Percentiles rank a stretch among this genome's conserved stretches.
Evolutionary conservation across 2,797 vertebrate genomes (phyloP).

Genomic region (Psittacula derbiana): DNA sequence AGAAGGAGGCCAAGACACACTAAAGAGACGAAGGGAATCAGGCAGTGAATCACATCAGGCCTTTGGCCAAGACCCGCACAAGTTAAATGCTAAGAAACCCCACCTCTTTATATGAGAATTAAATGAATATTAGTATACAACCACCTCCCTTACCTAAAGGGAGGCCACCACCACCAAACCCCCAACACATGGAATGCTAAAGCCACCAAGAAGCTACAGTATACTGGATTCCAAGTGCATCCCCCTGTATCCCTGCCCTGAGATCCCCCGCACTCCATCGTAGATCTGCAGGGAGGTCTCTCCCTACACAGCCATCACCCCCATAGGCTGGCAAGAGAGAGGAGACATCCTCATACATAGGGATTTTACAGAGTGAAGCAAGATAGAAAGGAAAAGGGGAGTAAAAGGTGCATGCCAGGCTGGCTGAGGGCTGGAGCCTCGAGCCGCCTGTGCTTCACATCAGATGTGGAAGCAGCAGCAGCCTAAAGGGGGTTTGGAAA

Average conservation of each 20-base stretch:
- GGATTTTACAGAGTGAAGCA: background rate
- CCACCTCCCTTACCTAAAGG: background rate
- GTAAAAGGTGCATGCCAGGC: background rate
- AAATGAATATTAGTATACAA: background rate
- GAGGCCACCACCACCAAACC: background rate
- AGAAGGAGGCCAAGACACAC: background rate
- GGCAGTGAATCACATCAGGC: background rate
- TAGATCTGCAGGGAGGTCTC: background rate
- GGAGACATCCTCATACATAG: background rate
- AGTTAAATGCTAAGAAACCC: background rate
- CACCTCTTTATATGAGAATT: background rate
- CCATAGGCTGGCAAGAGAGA: background rate
- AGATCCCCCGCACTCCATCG: background rate
- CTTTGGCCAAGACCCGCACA: background rate
- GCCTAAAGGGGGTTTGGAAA: background rate
- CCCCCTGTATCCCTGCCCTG: accelerated
- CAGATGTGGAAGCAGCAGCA: background rate
- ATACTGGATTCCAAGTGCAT: background rate
- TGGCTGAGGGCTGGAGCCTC: background rate
- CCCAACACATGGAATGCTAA: no score
- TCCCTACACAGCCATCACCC: background rate
- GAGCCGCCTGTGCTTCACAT: background rate
- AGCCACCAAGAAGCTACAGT: background rate
- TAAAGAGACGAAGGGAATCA: background rate
- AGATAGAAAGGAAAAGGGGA: background rate